Percentiles rank a stretch among this genome's conserved stretches.
Evolutionary conservation across 1,140 invertebrate genomes (phyloP).

Genomic region (Proales similis): DNA sequence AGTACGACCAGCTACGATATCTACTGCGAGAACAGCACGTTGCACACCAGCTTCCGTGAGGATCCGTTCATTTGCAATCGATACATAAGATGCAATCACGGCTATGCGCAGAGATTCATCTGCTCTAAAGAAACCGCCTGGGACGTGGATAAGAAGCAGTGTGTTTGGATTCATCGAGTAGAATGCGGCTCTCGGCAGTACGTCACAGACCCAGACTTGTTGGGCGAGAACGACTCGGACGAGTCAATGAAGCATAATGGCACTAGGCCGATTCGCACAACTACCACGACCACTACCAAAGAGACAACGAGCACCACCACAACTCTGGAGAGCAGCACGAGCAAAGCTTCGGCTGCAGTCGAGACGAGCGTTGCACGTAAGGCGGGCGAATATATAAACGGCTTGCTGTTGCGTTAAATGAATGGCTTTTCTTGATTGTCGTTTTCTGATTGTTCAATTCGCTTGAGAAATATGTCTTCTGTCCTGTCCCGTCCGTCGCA

Average conservation of each 20-base stretch:
- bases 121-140: constrained; percentile 31
- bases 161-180: constrained; percentile 14
- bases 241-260: constrained; percentile 5
- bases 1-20: too few relatives aligned
- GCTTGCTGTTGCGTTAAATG: too few relatives aligned
- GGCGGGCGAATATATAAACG: too few relatives aligned
- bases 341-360: too few relatives aligned
- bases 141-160: constrained; percentile 16
- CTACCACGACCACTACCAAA: constrained; percentile 10
- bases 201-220: constrained; percentile 12
- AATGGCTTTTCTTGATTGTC: too few relatives aligned
- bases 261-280: constrained; percentile 11
- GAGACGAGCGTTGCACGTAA: too few relatives aligned
- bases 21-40: neutral
- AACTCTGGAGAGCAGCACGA: neutral
- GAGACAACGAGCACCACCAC: constrained; percentile 8
- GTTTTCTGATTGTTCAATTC: too few relatives aligned
- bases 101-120: constrained; percentile 21
- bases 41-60: neutral
- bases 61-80: constrained; percentile 32
- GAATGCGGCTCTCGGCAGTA: constrained; percentile 28
- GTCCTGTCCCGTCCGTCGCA: too few relatives aligned
- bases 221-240: neutral
- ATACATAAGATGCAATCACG: constrained; percentile 29
- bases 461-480: too few relatives aligned